Evolutionary conservation across 2,797 vertebrate genomes (phyloP), one percentile per base, ranked within the genome.

Genomic region (Phalloptychus januarius): DNA sequence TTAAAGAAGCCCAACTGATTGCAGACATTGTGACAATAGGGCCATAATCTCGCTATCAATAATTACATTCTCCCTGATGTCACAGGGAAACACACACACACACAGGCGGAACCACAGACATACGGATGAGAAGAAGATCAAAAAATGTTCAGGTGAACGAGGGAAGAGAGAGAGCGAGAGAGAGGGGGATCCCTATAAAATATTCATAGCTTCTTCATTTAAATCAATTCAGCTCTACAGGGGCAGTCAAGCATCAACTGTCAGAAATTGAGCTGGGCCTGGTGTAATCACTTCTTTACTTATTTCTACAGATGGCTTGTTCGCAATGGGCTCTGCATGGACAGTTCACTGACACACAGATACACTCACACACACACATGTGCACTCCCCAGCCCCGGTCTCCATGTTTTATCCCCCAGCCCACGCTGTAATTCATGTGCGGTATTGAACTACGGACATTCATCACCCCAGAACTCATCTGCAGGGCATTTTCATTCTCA

Each of bases 131-230:
- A 85, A 81, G 83, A 89, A 82, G 83, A 89, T 91, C 74, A 85
- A 87, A 92, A 85, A 85, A 28, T 58, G 85, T 86, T 80, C 87
- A 94, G 93, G 92, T 94, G 88, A 93, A 90, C 83, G 76, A 86
- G 54, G 20, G 5, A 10, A 23, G 20, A 23, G 45, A 18, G 18
- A 4, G 58, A 16, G 15, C 7, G 44, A 18, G 25, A 54, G 23
- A 2, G 10, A 18, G 36, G 83, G 79, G 89, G 80, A 78, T 65
- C 85, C 79, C 85, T 91, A 81, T 95, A 94, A 95, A 95, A 95
- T 95, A 95, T 95, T 95, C 93, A 95, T 95, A 94, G 94, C 92
- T 94, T 93, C 93, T 95, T 95, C 92, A 95, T 95, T 94, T 94
- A 94, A 95, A 95, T 95, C 93, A 95, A 93, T 94, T 93, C 91